Conservation (phyloP, 1,140 invertebrate genomes). For the Zaprionus lachaisei region DNA sequence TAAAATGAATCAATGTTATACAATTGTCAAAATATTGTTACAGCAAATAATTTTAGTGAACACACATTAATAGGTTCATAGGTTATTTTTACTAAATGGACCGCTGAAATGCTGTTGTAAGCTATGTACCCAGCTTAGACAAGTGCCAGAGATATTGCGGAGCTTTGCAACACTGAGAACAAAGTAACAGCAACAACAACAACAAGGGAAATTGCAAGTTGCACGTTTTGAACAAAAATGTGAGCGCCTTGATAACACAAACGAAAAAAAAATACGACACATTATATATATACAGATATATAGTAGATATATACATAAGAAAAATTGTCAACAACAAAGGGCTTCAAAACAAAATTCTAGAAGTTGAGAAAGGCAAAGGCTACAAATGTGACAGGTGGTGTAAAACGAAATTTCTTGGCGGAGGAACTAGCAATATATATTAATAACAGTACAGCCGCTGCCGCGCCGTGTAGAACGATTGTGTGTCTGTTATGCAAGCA, state of each 20-base stretch:
- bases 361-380: conserved; percentile 42
- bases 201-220: conserved; percentile 55
- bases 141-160: conserved; percentile 5
- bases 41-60: background rate
- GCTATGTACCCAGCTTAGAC: conserved; percentile 20
- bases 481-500: conserved; percentile 44
- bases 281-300: conserved; percentile 22
- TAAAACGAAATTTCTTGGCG: conserved; percentile 52
- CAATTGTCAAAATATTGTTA: conserved; percentile 1
- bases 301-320: conserved; percentile 18
- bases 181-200: conserved; percentile 45
- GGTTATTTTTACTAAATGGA: background rate
- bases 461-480: background rate
- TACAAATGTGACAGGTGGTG: conserved; percentile 62
- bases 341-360: conserved; percentile 53
- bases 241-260: conserved; percentile 64
- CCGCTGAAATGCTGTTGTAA: background rate
- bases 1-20: background rate
- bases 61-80: conserved; percentile 9
- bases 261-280: conserved; percentile 14
- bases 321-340: conserved; percentile 37
- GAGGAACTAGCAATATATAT: conserved; percentile 51
- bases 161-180: conserved; percentile 32
- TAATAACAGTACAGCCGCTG: conserved; percentile 32
- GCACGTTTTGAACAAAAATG: conserved; percentile 72